Percentiles rank a stretch among this genome's conserved stretches.
These are phyloP conservation scores for Zaprionus taronus DNA, from an alignment of 1,140 invertebrate species.

Conservation along the genomic window DNA sequence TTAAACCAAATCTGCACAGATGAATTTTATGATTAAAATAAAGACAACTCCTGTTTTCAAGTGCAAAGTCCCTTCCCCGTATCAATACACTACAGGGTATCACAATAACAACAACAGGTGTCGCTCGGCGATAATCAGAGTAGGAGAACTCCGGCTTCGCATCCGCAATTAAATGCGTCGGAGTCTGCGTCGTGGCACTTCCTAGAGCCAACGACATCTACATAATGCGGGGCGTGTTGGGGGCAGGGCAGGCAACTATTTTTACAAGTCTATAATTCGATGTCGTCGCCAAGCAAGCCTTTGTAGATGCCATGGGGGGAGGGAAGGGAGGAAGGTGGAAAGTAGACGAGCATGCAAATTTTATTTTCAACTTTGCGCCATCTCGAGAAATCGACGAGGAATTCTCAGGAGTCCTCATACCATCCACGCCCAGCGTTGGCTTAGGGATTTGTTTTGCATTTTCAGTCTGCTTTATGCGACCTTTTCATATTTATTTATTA, in stretches of 20 bases:
- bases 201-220: slow-evolving; percentile 33
- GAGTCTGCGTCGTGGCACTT: neutral
- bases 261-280: slow-evolving; percentile 63
- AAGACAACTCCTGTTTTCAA: neutral
- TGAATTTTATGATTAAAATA: no score
- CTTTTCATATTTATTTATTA: slow-evolving; percentile 26
- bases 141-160: neutral
- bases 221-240: slow-evolving; percentile 41
- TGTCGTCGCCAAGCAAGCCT: slow-evolving; percentile 2
- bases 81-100: neutral
- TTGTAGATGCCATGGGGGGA: neutral
- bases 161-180: slow-evolving; percentile 51
- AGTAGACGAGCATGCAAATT: slow-evolving; percentile 47
- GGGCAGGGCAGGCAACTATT: slow-evolving; percentile 55
- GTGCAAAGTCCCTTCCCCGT: neutral
- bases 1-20: no score
- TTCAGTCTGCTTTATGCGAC: slow-evolving; percentile 17
- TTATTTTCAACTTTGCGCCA: slow-evolving; percentile 46
- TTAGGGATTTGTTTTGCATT: slow-evolving; percentile 31
- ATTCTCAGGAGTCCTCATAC: neutral
- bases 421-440: neutral
- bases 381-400: slow-evolving; percentile 11
- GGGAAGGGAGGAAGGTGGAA: neutral
- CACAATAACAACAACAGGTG: slow-evolving; percentile 15
- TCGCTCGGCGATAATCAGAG: neutral